Conservation (phyloP, 1,140 invertebrate species). For the Eufriesea mexicana region DNA sequence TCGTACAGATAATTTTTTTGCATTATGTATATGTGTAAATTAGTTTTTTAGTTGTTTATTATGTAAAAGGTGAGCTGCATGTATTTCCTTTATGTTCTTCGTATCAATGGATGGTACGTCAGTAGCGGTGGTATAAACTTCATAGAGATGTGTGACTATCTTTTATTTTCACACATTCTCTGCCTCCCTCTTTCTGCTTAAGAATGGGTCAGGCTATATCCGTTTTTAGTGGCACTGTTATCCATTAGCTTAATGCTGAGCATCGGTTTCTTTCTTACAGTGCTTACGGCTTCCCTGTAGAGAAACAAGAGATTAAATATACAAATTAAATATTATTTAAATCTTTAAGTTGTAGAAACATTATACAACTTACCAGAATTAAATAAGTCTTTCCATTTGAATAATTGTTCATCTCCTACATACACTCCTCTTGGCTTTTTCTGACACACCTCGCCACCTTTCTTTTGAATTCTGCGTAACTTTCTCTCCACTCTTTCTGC, state of each 20-base stretch:
- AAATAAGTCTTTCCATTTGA: slow-evolving; percentile 82
- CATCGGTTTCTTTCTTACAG: slow-evolving; percentile 79
- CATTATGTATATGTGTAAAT: slow-evolving; percentile 80
- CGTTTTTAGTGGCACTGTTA: slow-evolving; percentile 79
- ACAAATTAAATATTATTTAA: background rate
- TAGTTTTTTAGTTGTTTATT: slow-evolving; percentile 79
- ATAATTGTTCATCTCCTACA: slow-evolving; percentile 84
- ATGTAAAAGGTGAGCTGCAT: slow-evolving; percentile 80
- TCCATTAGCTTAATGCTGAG: slow-evolving; percentile 78
- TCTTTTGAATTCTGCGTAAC: slow-evolving; percentile 97
- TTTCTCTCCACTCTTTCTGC: slow-evolving; percentile 99
- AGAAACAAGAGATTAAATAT: background rate
- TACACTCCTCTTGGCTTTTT: slow-evolving; percentile 98
- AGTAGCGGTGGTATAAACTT: slow-evolving; percentile 75
- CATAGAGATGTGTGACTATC: slow-evolving; percentile 75
- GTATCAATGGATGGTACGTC: slow-evolving; percentile 77
- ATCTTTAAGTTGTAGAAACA: background rate
- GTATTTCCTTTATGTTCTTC: slow-evolving; percentile 73
- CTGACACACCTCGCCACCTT: slow-evolving; percentile 98
- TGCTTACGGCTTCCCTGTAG: slow-evolving; percentile 80
- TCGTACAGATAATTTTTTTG: slow-evolving; percentile 81
- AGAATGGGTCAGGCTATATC: slow-evolving; percentile 79
- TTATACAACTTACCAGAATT: slow-evolving; percentile 77
- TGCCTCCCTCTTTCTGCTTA: slow-evolving; percentile 71
- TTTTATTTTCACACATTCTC: slow-evolving; percentile 62